Conservation (phyloP, 1,140 invertebrate species). For the Drosophila kikkawai region DNA sequence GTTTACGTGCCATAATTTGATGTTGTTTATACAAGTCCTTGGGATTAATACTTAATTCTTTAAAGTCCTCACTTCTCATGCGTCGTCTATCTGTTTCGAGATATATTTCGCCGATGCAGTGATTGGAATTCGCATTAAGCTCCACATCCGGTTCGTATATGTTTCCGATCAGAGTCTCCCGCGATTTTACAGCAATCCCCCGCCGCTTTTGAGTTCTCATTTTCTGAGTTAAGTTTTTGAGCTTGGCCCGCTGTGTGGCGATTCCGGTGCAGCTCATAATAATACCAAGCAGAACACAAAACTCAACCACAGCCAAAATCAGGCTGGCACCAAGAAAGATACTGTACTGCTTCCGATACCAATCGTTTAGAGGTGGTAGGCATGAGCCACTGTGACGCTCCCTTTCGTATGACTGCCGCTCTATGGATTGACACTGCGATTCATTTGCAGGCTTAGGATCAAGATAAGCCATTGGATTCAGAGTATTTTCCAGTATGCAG, state of each 20-base stretch:
- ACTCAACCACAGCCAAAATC: slow-evolving; percentile 89
- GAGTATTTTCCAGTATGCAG: slow-evolving; percentile 89
- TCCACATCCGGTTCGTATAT: slow-evolving; percentile 77
- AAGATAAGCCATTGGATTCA: slow-evolving; percentile 88
- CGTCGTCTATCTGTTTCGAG: slow-evolving; percentile 35
- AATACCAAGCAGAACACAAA: slow-evolving; percentile 89
- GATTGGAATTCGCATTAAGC: slow-evolving; percentile 32
- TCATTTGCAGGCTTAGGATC: slow-evolving; percentile 91
- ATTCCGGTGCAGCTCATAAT: slow-evolving; percentile 89
- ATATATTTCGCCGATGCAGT: slow-evolving; percentile 23
- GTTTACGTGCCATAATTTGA: slow-evolving; percentile 66
- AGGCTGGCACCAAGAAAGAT: slow-evolving; percentile 89
- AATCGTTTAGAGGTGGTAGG: slow-evolving; percentile 89
- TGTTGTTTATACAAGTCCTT: slow-evolving; percentile 71
- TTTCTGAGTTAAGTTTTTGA: slow-evolving; percentile 17
- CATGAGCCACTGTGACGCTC: slow-evolving; percentile 90
- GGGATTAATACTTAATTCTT: slow-evolving; percentile 75
- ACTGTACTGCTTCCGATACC: slow-evolving; percentile 91
- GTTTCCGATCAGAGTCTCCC: slow-evolving; percentile 71
- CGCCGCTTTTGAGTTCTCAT: not conserved
- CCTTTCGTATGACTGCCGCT: slow-evolving; percentile 87
- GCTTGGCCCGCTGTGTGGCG: slow-evolving; percentile 65
- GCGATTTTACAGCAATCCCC: slow-evolving; percentile 39
- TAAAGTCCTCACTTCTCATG: slow-evolving; percentile 69
- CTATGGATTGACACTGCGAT: slow-evolving; percentile 89